phyloP scores from a whole-genome alignment of 2,797 vertebrate species.

The Strix occidentalis region DNA sequence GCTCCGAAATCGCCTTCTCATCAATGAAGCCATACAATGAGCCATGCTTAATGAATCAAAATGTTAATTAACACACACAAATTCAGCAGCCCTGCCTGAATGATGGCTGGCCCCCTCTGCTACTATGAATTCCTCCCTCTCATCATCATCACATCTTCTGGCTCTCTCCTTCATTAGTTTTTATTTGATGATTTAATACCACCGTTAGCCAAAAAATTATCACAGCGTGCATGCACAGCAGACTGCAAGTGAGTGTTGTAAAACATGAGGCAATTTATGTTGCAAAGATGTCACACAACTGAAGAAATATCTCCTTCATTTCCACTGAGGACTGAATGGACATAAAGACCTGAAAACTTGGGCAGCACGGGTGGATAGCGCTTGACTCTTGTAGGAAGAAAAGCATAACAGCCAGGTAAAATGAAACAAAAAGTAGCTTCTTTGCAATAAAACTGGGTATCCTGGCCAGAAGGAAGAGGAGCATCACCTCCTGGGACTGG shows the following conservation, averaged over 20 bases:
- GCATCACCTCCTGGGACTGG: not conserved
- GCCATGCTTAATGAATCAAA: constrained; percentile 25
- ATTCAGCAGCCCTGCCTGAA: not conserved
- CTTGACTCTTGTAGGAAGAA: not conserved
- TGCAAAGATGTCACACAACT: not conserved
- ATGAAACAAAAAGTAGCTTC: not conserved
- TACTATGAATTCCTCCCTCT: constrained; percentile 18
- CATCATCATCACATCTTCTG: constrained; percentile 49
- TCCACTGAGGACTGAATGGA: not conserved
- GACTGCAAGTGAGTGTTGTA: not conserved
- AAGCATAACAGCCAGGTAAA: not conserved
- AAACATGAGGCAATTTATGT: not conserved
- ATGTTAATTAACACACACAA: constrained; percentile 27
- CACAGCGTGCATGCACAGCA: not conserved
- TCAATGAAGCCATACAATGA: not conserved
- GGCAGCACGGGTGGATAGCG: rapidly evolving
- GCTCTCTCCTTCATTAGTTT: constrained; percentile 46
- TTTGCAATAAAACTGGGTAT: not conserved
- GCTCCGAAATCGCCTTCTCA: not conserved
- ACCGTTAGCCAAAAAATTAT: not conserved
- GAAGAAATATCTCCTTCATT: not conserved
- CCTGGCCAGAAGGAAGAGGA: not conserved
- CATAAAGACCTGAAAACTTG: not conserved
- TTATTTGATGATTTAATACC: constrained; percentile 53
- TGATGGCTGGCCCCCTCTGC: not conserved